These are phyloP conservation scores for Tangara arthus DNA, from an alignment of 2,797 vertebrate genomes.

Conservation along the genomic window DNA sequence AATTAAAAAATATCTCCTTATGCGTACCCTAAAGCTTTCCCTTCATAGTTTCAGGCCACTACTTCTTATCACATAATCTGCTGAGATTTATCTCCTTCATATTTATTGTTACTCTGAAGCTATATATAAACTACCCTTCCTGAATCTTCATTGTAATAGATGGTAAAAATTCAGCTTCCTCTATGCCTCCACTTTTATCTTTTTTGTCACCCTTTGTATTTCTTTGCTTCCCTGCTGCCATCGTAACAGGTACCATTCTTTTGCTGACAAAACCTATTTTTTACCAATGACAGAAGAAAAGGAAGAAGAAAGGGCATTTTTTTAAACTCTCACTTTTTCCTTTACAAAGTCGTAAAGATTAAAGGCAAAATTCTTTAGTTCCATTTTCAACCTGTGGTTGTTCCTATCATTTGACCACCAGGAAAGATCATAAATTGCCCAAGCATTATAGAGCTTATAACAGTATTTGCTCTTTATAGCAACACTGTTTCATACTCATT, in stretches of 20 bases:
- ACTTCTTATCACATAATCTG: background rate
- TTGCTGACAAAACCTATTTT: background rate
- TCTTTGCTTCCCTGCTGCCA: background rate
- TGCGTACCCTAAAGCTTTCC: background rate
- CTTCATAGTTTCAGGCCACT: background rate
- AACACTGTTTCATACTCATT: background rate
- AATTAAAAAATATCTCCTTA: background rate
- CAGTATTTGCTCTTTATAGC: background rate
- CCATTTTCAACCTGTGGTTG: background rate
- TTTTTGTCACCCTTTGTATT: background rate
- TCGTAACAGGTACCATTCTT: background rate
- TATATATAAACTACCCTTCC: background rate
- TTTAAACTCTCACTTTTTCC: background rate
- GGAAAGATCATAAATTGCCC: constrained; percentile 7
- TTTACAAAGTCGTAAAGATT: background rate
- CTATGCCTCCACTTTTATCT: background rate
- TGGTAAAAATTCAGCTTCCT: background rate
- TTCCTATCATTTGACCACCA: background rate
- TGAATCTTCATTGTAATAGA: background rate
- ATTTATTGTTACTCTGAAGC: background rate
- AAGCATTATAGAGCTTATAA: background rate
- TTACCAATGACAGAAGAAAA: background rate
- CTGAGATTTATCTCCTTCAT: background rate
- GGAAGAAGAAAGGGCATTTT: background rate
- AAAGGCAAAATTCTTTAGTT: constrained; percentile 8